Percentiles rank a stretch among this genome's conserved stretches.
Conservation (phyloP, 2,113 vertebrate genomes). For the Atherinomorus stipes region DNA sequence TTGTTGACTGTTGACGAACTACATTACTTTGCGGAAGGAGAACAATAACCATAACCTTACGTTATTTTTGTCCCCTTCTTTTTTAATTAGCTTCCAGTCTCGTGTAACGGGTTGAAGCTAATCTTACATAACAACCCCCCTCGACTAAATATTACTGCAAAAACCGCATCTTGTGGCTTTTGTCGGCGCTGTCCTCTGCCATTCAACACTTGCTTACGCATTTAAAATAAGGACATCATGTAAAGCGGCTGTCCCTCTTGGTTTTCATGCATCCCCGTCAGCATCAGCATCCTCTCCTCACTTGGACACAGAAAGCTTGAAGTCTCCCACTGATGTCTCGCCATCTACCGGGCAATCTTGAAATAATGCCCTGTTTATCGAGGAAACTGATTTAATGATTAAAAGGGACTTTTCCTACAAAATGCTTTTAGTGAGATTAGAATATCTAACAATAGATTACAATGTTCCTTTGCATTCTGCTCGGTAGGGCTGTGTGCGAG, state of each 20-base stretch:
- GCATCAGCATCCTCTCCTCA: slow-evolving; percentile 45
- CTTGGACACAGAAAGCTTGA: slow-evolving; percentile 18
- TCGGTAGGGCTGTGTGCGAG: neutral
- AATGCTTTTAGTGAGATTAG: slow-evolving; percentile 31
- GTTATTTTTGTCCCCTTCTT: neutral
- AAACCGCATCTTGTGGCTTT: neutral
- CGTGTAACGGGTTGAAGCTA: neutral
- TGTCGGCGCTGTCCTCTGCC: neutral
- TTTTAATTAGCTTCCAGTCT: slow-evolving; percentile 7
- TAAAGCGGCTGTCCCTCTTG: slow-evolving; percentile 5
- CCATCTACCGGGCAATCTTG: slow-evolving; percentile 74
- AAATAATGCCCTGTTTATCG: neutral
- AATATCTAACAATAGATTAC: neutral
- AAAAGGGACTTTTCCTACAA: slow-evolving; percentile 21
- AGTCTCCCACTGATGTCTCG: slow-evolving; percentile 45
- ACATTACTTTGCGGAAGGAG: slow-evolving; percentile 28
- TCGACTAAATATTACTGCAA: slow-evolving; percentile 2
- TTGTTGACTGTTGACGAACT: slow-evolving; percentile 49
- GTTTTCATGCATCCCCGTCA: slow-evolving; percentile 31
- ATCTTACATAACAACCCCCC: slow-evolving; percentile 8
- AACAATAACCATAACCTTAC: neutral
- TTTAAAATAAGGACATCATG: slow-evolving; percentile 4
- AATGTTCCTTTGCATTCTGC: neutral
- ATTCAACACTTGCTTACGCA: neutral
- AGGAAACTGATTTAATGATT: slow-evolving; percentile 21